Conservation (phyloP, 2,113 vertebrate genomes). For the Cyphomyrus plagiostoma region DNA sequence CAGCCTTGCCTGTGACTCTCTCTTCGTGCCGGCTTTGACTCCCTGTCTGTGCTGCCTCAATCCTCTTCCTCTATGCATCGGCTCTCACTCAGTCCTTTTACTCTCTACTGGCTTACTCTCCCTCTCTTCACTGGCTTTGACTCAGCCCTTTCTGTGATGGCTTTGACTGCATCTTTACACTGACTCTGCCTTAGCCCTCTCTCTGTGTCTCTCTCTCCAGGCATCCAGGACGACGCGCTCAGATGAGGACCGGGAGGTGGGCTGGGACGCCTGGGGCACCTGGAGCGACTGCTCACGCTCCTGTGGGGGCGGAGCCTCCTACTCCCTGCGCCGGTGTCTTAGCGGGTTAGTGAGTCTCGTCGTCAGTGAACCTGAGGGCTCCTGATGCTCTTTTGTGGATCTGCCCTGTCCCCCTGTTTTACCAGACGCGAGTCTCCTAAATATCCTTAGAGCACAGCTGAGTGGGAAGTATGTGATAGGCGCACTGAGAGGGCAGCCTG, state of each 20-base stretch:
- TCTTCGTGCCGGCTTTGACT: not conserved
- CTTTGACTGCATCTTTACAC: not conserved
- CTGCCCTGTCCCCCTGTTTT: not conserved
- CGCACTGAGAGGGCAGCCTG: not conserved
- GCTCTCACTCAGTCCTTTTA: not conserved
- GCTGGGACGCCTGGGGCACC: slow-evolving; percentile 85
- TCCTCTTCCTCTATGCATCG: not conserved
- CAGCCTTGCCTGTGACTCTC: not conserved
- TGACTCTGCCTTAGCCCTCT: not conserved
- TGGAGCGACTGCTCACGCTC: slow-evolving; percentile 92
- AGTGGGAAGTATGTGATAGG: not conserved
- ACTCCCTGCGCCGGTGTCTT: slow-evolving; percentile 79
- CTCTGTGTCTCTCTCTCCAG: slow-evolving; percentile 44
- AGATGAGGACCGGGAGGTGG: slow-evolving; percentile 71
- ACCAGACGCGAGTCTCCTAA: not conserved
- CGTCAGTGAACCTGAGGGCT: not conserved
- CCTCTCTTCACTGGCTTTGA: not conserved
- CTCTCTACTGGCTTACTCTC: not conserved
- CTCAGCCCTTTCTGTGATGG: not conserved
- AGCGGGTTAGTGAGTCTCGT: slow-evolving; percentile 64
- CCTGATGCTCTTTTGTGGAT: not conserved
- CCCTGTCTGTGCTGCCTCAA: not conserved
- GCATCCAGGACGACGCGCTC: slow-evolving; percentile 69
- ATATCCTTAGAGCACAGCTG: not conserved
- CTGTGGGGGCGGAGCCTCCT: slow-evolving; percentile 86